Conservation (phyloP, 2,113 vertebrate species). For the Corvus cornix region DNA sequence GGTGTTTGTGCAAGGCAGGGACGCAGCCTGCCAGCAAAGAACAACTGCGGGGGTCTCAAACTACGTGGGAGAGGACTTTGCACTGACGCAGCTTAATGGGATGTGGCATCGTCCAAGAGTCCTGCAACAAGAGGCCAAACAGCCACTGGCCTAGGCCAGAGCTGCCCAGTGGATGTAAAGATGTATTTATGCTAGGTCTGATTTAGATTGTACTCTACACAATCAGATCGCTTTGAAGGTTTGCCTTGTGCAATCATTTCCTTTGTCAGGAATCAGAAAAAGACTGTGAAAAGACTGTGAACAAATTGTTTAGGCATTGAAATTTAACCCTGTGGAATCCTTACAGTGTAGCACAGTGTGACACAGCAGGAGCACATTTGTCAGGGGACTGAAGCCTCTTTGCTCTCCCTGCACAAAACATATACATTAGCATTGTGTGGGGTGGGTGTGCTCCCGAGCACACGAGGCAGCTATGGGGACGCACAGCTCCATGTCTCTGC, state of each 20-base stretch:
- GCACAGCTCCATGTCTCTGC: neutral
- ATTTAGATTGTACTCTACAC: conserved; percentile 24
- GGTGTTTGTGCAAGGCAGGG: neutral
- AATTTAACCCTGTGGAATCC: conserved; percentile 66
- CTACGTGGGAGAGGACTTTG: neutral
- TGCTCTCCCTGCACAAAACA: conserved; percentile 28
- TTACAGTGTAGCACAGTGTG: conserved; percentile 55
- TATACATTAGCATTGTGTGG: conserved; percentile 45
- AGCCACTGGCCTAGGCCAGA: neutral
- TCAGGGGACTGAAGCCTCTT: conserved; percentile 42
- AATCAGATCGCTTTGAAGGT: conserved; percentile 51
- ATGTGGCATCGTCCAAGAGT: neutral
- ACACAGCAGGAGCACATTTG: conserved; percentile 60
- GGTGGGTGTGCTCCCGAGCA: conserved; percentile 1
- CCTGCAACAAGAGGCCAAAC: neutral
- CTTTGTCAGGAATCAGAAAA: conserved; percentile 61
- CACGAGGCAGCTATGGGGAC: neutral
- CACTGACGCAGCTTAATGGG: neutral
- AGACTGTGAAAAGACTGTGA: conserved; percentile 63
- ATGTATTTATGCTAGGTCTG: conserved; percentile 38
- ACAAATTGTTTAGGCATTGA: conserved; percentile 64
- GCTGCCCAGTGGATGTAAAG: neutral
- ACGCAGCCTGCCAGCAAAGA: neutral
- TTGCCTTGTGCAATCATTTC: conserved; percentile 59
- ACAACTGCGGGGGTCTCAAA: neutral